Percentiles rank a stretch among this genome's conserved stretches.
phyloP scores from a whole-genome alignment of 1,140 invertebrate species.

The Drosophila trapezifrons region DNA sequence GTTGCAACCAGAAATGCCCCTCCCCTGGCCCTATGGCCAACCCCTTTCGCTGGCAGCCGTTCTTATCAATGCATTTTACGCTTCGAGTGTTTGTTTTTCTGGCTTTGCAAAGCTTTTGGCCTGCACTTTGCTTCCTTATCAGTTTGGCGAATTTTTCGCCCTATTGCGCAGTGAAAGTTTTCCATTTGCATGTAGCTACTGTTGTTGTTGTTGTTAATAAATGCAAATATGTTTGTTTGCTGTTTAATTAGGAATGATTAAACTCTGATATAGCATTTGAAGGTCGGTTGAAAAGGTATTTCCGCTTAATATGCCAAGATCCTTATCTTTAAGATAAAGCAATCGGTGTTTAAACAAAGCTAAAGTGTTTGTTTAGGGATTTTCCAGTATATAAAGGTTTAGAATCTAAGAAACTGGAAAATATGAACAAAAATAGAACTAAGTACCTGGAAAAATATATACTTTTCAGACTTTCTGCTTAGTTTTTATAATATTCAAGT shows the following conservation, averaged over 20 bases:
- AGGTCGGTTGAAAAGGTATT: constrained; percentile 1
- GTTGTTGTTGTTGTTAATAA: constrained; percentile 32
- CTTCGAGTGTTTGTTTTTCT: constrained; percentile 42
- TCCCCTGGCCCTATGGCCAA: not conserved
- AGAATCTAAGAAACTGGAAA: not conserved
- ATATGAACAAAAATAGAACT: too few species aligned
- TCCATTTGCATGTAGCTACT: constrained; percentile 36
- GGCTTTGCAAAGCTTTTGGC: constrained; percentile 28
- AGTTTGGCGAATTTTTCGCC: constrained; percentile 44
- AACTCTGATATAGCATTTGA: constrained; percentile 10
- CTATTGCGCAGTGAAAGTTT: constrained; percentile 83
- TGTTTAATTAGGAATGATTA: constrained; percentile 47
- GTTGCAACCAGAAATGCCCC: not conserved
- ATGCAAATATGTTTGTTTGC: constrained; percentile 36
- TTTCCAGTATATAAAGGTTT: not conserved
- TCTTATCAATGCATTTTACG: constrained; percentile 64
- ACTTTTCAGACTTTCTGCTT: not conserved
- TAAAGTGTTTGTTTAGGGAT: too few species aligned
- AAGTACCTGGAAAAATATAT: too few species aligned
- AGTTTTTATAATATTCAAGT: not conserved
- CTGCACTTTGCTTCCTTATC: constrained; percentile 68
- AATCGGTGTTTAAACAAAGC: not conserved
- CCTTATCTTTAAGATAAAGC: not conserved
- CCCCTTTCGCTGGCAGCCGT: not conserved
- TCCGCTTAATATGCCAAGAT: not conserved